phyloP scores from a whole-genome alignment of 2,888 invertebrate species.

The Myathropa florea region DNA sequence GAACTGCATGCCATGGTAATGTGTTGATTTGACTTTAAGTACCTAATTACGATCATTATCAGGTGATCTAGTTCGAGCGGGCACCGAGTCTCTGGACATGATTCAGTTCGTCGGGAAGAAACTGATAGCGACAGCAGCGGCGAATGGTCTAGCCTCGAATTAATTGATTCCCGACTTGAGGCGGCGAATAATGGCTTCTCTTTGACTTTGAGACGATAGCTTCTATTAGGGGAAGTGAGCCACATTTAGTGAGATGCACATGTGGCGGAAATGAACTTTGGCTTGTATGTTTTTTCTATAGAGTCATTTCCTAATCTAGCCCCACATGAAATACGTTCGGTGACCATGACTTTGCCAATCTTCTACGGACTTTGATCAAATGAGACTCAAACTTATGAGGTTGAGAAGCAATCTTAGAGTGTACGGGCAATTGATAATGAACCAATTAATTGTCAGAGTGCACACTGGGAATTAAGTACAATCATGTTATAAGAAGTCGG shows the following conservation, averaged over 20 bases:
- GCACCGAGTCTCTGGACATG: neutral
- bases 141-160: neutral
- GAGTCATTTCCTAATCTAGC: neutral
- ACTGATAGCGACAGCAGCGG: neutral
- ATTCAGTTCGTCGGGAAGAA: neutral
- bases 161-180: neutral
- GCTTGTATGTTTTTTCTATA: neutral
- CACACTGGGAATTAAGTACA: no score
- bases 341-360: neutral
- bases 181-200: neutral
- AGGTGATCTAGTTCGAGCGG: slow-evolving; percentile 6
- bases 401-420: neutral
- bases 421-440: neutral
- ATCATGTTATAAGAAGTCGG: no score
- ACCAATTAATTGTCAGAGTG: neutral
- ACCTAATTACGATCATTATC: slow-evolving; percentile 17
- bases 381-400: neutral
- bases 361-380: neutral
- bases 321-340: neutral
- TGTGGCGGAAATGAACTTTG: neutral
- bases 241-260: neutral
- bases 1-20: neutral
- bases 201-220: neutral
- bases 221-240: no score
- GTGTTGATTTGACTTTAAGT: neutral